Evolutionary conservation across 2,113 vertebrate species (phyloP).

Genomic region (Malurus alboscapulatus): DNA sequence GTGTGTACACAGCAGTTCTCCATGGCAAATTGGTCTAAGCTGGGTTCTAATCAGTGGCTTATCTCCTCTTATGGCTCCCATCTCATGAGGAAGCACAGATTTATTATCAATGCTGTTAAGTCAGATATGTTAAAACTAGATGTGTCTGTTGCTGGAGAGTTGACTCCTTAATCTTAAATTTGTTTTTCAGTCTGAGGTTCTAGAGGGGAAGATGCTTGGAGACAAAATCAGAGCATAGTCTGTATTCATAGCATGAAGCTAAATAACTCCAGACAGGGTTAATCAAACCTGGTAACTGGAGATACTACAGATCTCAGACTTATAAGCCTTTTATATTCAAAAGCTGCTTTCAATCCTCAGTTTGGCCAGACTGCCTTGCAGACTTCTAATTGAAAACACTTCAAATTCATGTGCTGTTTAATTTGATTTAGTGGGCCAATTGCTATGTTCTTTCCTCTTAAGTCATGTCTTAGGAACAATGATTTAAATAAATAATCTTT

Average conservation of each 20-base stretch:
- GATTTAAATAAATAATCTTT: conserved; percentile 9
- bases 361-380: neutral
- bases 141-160: neutral
- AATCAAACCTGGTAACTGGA: conserved; percentile 12
- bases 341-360: neutral
- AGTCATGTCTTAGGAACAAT: neutral
- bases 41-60: neutral
- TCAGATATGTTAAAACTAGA: neutral
- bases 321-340: neutral
- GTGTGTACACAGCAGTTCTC: neutral
- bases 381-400: conserved; percentile 24
- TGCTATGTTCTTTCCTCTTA: neutral
- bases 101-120: neutral
- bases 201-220: neutral
- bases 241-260: neutral
- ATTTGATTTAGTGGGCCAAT: neutral
- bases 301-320: neutral
- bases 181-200: neutral
- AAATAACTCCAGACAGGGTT: conserved; percentile 4
- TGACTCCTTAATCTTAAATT: neutral
- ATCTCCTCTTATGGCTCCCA: neutral
- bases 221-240: neutral
- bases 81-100: neutral
- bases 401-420: neutral
- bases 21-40: neutral